These are phyloP conservation scores for Monodelphis domestica DNA, from an alignment of 2,797 vertebrate species.

Conservation along the genomic window DNA sequence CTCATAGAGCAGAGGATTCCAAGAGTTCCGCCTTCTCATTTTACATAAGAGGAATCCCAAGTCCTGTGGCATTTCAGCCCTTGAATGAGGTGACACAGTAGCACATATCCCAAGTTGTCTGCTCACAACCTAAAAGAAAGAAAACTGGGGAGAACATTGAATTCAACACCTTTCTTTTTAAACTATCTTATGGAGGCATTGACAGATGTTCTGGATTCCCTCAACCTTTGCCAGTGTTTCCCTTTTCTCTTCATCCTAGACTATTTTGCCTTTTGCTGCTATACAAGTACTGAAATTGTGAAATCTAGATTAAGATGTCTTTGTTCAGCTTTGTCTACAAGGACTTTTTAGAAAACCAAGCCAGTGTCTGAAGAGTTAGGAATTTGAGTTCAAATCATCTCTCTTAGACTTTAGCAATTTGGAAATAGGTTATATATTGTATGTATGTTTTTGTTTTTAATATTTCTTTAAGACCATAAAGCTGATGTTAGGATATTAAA, in stretches of 20 bases:
- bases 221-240: background rate
- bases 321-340: background rate
- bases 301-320: background rate
- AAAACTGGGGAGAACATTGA: background rate
- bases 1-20: background rate
- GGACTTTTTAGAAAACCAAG: background rate
- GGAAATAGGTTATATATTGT: conserved; percentile 43
- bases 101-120: background rate
- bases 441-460: conserved; percentile 37
- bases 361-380: conserved; percentile 6
- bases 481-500: conserved; percentile 36
- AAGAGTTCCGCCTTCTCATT: background rate
- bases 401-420: conserved; percentile 29
- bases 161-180: background rate
- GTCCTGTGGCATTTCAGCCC: background rate
- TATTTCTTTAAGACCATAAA: conserved; percentile 24
- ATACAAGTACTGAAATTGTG: background rate
- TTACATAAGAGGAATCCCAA: background rate
- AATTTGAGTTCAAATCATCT: conserved; percentile 25
- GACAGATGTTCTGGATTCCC: background rate
- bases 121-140: background rate
- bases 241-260: background rate
- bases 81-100: background rate
- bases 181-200: background rate
- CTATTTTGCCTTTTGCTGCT: background rate